Base-by-base conservation (phyloP, 2,113 vertebrate species). In the Neodon shergylaensis region DNA sequence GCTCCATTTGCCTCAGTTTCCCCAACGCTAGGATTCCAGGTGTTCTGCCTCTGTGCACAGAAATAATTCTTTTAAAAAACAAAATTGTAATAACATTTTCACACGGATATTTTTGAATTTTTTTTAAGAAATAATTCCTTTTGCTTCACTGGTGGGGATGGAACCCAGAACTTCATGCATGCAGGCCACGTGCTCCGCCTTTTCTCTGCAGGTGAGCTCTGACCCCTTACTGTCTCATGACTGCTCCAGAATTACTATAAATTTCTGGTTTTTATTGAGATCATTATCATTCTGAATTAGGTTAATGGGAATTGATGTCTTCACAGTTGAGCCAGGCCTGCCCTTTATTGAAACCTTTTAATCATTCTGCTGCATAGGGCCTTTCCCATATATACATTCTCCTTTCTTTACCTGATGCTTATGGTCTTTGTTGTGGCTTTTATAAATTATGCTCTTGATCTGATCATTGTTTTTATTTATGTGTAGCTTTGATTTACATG, bases 51-150 rank as follows among this genome's bases (percentile, higher is more conserved):
- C 39, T 44, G 33, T 19, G 14, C 39, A 3, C 61, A 66, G 61
- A 66, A 78, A 65, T 5, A 87, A 79, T 73, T 78, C 11, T 49
- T 90, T 61, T 33, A 10, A 33, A 70, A 70, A 63, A 58, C 4
- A 88, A 83, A 42, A 68, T 42, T 21, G 16, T 13, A 65, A 17
- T 73, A 65, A 6, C 26, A 24, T 44, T 74, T 52, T 94, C 5
- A 47, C 1, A 16, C 1, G 19, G 44, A 13, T 8, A 70, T 5
- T 31, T 11, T 54, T 28, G 58, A 11, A 33, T 42, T 31, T 90
- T 93, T 84, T 36, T 90, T 93, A 78, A 47, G 12, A 28, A 86
- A 81, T 73, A 92, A 90, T 74, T 61, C 10, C 21, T 70, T 76
- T 76, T 61, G 22, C 52, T 82, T 1, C 77, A 17, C 49, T 83